Evolutionary conservation across 2,797 vertebrate species (phyloP).

Genomic region (Smutsia temminckii): DNA sequence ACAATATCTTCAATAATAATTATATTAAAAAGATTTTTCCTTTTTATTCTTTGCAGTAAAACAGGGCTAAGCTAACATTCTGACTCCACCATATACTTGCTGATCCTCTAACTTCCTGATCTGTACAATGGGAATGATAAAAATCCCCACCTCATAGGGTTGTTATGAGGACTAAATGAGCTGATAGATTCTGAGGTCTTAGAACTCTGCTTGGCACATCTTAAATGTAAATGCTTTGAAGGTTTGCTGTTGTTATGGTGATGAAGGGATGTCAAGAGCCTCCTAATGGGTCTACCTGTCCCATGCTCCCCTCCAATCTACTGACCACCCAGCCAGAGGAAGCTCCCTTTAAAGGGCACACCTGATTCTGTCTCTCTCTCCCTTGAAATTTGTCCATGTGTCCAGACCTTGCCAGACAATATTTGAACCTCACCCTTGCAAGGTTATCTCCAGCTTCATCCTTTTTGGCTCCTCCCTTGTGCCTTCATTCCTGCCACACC

Average conservation of each 20-base stretch:
- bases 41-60: neutral
- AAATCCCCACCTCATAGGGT: neutral
- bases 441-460: neutral
- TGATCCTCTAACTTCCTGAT: constrained; percentile 29
- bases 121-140: constrained; percentile 27
- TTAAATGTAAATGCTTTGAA: neutral
- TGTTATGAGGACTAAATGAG: neutral
- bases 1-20: neutral
- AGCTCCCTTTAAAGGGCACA: neutral
- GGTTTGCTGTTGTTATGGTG: neutral
- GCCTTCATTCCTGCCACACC: neutral
- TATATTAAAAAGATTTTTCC: neutral
- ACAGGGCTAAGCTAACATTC: constrained; percentile 14
- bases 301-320: neutral
- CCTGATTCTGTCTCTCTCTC: neutral
- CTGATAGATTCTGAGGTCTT: neutral
- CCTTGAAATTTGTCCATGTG: neutral
- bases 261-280: neutral
- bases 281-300: neutral
- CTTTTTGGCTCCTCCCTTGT: neutral
- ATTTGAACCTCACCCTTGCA: neutral
- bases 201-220: neutral
- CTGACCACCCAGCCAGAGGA: neutral
- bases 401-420: neutral
- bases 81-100: neutral